Percentiles rank a stretch among this genome's conserved stretches.
Conservation (phyloP, 2,113 vertebrate species). For the Osmerus mordax region DNA sequence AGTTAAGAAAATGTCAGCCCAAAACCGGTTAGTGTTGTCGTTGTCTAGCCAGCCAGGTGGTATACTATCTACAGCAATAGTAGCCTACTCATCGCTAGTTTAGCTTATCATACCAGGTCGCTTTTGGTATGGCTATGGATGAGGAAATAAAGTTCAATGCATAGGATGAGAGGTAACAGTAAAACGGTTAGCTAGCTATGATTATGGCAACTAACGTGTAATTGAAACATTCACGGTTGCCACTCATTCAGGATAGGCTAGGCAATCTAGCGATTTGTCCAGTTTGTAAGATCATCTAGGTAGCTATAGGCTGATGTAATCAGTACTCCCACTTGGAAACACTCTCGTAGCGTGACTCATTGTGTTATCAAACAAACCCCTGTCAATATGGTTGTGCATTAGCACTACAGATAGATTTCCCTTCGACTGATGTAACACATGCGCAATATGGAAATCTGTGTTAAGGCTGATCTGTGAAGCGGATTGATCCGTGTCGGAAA, state of each 20-base stretch:
- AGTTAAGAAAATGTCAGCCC: too few species aligned
- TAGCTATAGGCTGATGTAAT: conserved; percentile 1
- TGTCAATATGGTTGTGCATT: background rate
- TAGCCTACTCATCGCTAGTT: too few species aligned
- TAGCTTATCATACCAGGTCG: too few species aligned
- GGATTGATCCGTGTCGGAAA: background rate
- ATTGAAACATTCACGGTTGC: background rate
- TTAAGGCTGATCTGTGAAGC: background rate
- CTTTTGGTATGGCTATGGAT: too few species aligned
- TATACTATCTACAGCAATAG: too few species aligned
- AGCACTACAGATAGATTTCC: background rate
- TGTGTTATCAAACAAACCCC: conserved; percentile 13
- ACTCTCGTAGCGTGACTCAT: too few species aligned
- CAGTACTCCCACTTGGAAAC: background rate
- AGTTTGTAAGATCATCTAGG: background rate
- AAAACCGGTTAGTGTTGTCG: too few species aligned
- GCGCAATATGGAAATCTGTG: background rate
- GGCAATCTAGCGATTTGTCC: conserved; percentile 9
- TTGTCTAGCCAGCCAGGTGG: too few species aligned
- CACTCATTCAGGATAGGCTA: conserved; percentile 11
- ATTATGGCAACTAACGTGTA: too few species aligned
- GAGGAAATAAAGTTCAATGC: too few species aligned
- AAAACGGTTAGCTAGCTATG: too few species aligned
- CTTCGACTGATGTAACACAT: conserved; percentile 10
- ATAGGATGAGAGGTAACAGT: too few species aligned